phyloP scores from a whole-genome alignment of 1,140 invertebrate species.

The Theocolax elegans region DNA sequence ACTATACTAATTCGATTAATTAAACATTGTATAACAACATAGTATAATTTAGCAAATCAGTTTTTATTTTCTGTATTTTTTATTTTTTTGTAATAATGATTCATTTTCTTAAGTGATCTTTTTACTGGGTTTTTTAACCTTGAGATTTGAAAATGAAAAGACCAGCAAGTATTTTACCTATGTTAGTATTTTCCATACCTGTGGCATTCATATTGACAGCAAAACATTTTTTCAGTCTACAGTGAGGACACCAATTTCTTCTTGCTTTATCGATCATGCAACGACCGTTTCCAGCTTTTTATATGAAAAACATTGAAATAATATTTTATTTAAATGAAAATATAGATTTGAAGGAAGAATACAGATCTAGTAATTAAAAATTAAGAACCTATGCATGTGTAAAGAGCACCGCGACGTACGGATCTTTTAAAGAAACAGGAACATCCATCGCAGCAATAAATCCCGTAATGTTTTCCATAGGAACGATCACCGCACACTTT shows the following conservation, averaged over 20 bases:
- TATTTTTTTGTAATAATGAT: too few relatives aligned
- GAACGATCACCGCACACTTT: slow-evolving; percentile 87
- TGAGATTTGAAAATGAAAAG: too few relatives aligned
- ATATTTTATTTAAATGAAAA: too few relatives aligned
- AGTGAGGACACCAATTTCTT: slow-evolving; percentile 89
- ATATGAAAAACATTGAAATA: too few relatives aligned
- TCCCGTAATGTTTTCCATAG: slow-evolving; percentile 89
- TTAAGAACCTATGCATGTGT: slow-evolving; percentile 79
- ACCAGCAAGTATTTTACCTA: too few relatives aligned
- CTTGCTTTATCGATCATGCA: slow-evolving; percentile 85
- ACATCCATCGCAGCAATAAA: slow-evolving; percentile 88
- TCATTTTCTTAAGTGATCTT: too few relatives aligned
- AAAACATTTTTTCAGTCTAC: slow-evolving; percentile 83
- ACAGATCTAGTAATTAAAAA: slow-evolving; percentile 8
- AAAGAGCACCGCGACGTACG: slow-evolving; percentile 76
- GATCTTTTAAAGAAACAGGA: slow-evolving; percentile 90
- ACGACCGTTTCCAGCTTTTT: slow-evolving; percentile 75
- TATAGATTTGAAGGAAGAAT: background rate
- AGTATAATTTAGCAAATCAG: too few relatives aligned
- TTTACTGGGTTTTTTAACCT: too few relatives aligned
- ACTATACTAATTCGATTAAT: too few relatives aligned
- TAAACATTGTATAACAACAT: too few relatives aligned
- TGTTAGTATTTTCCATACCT: too few relatives aligned
- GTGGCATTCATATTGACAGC: slow-evolving; percentile 81
- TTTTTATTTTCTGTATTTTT: too few relatives aligned